A percentile compares a stretch with the other conserved stretches of the same genome.
Conservation (phyloP, 1,140 invertebrate species). For the Rhagoletis zephyria region DNA sequence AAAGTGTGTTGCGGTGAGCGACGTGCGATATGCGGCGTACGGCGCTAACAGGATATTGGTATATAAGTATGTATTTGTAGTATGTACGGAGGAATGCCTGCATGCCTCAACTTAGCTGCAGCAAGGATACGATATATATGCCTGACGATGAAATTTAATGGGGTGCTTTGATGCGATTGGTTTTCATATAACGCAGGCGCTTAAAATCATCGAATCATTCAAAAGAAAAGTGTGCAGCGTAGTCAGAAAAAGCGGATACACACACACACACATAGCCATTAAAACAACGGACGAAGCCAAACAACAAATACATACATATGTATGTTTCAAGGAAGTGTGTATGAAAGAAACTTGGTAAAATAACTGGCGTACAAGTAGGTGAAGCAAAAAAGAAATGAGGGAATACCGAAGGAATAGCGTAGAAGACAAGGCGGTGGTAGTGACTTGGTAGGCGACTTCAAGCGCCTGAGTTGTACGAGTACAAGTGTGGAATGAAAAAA, state of each 20-base stretch:
- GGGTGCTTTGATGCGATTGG: conserved; percentile 74
- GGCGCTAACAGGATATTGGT: conserved; percentile 50
- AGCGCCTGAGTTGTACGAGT: background rate
- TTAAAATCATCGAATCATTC: conserved; percentile 74
- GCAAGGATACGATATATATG: conserved; percentile 60
- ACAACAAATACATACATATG: conserved; percentile 45
- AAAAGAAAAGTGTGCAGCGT: conserved; percentile 71
- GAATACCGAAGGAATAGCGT: conserved; percentile 8
- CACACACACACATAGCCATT: conserved; percentile 58
- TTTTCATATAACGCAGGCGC: conserved; percentile 74
- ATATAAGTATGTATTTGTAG: background rate
- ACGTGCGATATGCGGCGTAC: background rate
- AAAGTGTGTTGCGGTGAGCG: background rate
- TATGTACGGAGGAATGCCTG: background rate
- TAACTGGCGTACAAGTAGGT: conserved; percentile 38
- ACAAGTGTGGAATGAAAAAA: background rate
- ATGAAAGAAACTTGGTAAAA: conserved; percentile 48
- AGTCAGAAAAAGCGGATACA: conserved; percentile 57
- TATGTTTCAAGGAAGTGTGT: background rate
- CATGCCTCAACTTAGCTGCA: background rate
- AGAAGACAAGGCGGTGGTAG: background rate
- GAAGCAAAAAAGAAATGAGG: conserved; percentile 35
- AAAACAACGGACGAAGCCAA: conserved; percentile 51
- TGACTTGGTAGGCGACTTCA: background rate
- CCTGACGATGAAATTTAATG: conserved; percentile 74